phyloP scores from a whole-genome alignment of 2,113 vertebrate genomes.

The Aldabrachelys gigantea region DNA sequence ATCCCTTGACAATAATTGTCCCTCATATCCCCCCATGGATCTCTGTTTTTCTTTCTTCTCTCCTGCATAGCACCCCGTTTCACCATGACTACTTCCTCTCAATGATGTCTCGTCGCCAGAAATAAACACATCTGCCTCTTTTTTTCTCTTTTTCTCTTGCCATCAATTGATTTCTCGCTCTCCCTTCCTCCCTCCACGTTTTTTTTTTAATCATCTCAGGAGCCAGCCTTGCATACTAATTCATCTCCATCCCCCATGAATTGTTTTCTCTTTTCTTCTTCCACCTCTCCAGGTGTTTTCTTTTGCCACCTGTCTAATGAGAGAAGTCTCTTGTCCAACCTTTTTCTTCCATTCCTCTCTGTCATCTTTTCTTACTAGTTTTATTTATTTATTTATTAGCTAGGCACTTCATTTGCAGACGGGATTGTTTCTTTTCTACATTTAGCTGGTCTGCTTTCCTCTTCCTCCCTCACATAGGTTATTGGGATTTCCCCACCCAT shows the following conservation, averaged over 20 bases:
- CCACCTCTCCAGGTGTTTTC: not conserved
- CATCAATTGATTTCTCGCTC: not conserved
- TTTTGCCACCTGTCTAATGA: not conserved
- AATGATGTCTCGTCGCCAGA: not conserved
- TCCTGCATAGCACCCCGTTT: not conserved
- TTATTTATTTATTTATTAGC: not conserved
- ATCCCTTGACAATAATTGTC: not conserved
- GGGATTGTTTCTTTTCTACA: not conserved
- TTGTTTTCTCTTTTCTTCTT: not conserved
- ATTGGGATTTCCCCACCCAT: not conserved
- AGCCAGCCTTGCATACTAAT: not conserved
- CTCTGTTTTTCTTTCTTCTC: not conserved
- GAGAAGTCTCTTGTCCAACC: not conserved
- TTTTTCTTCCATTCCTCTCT: not conserved
- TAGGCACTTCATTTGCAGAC: not conserved
- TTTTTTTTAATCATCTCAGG: not conserved
- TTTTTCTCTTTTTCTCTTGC: accelerated
- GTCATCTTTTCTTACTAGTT: not conserved
- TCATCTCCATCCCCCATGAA: not conserved
- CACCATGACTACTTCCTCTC: not conserved
- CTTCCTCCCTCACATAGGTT: not conserved
- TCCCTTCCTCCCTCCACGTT: not conserved
- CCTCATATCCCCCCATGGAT: not conserved
- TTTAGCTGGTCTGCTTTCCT: not conserved
- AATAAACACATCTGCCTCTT: not conserved